phyloP scores from a whole-genome alignment of 2,113 vertebrate genomes.

The Gambusia affinis region DNA sequence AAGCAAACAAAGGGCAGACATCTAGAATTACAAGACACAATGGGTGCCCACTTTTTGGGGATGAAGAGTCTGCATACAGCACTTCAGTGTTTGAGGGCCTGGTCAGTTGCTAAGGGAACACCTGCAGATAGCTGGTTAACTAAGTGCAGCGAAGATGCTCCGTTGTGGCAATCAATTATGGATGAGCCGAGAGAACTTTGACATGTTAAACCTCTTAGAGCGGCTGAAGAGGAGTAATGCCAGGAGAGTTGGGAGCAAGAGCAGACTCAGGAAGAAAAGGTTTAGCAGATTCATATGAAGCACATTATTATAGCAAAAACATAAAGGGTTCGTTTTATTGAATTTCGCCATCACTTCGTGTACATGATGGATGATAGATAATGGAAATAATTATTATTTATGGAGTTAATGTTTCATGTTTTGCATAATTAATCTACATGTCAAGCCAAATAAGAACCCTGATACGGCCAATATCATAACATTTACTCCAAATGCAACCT shows the following conservation, averaged over 20 bases:
- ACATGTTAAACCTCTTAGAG: slow-evolving; percentile 84
- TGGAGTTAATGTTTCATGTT: slow-evolving; percentile 41
- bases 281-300: slow-evolving; percentile 29
- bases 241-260: slow-evolving; percentile 52
- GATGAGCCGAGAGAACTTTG: slow-evolving; percentile 79
- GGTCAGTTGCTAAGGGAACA: slow-evolving; percentile 77
- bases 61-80: slow-evolving; percentile 42
- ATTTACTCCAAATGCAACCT: neutral
- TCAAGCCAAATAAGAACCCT: slow-evolving; percentile 20
- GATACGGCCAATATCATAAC: neutral
- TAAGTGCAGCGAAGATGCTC: slow-evolving; percentile 78
- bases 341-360: slow-evolving; percentile 8
- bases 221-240: slow-evolving; percentile 61
- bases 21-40: slow-evolving; percentile 61
- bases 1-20: slow-evolving; percentile 63
- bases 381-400: slow-evolving; percentile 25
- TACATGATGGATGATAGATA: slow-evolving; percentile 36
- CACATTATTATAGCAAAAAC: slow-evolving; percentile 43
- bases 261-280: slow-evolving; percentile 32
- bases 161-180: slow-evolving; percentile 80
- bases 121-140: slow-evolving; percentile 80
- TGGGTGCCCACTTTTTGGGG: slow-evolving; percentile 60
- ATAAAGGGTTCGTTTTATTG: slow-evolving; percentile 26
- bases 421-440: slow-evolving; percentile 39
- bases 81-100: slow-evolving; percentile 55